A percentile compares a stretch with the other conserved stretches of the same genome.
Conservation (phyloP, 2,113 vertebrate genomes). For the Pampusana beccarii region DNA sequence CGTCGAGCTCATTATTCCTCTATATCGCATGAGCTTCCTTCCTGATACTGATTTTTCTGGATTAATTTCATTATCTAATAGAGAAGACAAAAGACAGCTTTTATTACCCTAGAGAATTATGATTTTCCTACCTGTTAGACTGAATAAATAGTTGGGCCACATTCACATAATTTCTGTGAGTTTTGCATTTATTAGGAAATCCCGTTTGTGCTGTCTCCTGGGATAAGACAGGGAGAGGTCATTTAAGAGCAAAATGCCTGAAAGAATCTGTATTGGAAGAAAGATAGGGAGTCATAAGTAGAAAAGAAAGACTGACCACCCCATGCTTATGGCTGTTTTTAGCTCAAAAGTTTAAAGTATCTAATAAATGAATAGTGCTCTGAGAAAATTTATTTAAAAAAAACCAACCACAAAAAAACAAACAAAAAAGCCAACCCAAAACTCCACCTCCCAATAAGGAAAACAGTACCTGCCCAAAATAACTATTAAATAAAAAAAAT, state of each 20-base stretch:
- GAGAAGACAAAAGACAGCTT: neutral
- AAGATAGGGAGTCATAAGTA: neutral
- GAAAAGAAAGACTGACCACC: neutral
- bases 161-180: neutral
- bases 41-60: neutral
- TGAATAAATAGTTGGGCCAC: neutral
- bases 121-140: neutral
- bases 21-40: neutral
- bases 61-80: neutral
- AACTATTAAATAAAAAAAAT: neutral
- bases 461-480: neutral
- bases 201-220: neutral
- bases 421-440: neutral
- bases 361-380: neutral
- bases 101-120: neutral
- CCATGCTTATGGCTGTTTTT: neutral
- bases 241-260: neutral
- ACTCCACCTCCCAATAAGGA: accelerated
- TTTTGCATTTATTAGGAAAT: neutral
- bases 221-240: neutral
- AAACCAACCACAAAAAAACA: neutral
- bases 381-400: neutral
- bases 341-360: neutral
- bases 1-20: neutral
- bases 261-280: neutral